phyloP scores from a whole-genome alignment of 2,797 vertebrate genomes.

The Acanthurus leucopareius region DNA sequence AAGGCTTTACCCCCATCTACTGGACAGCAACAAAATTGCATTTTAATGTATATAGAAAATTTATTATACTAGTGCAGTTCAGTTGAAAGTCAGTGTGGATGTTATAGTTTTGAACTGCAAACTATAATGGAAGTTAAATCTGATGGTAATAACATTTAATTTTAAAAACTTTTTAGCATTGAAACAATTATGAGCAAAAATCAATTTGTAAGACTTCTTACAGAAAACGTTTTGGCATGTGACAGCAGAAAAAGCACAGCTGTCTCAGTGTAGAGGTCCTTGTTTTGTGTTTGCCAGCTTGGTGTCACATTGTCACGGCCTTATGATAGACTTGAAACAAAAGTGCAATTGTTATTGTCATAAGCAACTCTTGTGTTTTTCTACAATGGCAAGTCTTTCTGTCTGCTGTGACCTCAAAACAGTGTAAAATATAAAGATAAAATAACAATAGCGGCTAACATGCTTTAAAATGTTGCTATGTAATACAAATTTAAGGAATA shows the following conservation, averaged over 20 bases:
- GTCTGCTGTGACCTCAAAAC: neutral
- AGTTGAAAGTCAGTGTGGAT: neutral
- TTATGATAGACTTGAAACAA: neutral
- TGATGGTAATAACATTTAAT: neutral
- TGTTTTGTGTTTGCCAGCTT: neutral
- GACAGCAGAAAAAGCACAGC: neutral
- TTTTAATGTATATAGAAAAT: neutral
- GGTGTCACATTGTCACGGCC: neutral
- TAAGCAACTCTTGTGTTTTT: neutral
- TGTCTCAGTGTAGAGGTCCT: neutral
- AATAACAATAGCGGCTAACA: neutral
- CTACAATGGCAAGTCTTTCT: too few relatives aligned
- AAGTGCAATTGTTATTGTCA: neutral
- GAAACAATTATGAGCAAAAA: neutral
- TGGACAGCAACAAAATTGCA: slow-evolving; percentile 39
- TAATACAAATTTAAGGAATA: neutral
- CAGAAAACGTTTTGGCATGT: neutral
- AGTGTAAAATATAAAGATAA: neutral
- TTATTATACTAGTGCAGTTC: neutral
- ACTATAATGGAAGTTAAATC: neutral
- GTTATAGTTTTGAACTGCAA: neutral
- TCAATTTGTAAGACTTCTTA: neutral
- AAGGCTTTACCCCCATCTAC: slow-evolving; percentile 63
- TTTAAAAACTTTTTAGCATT: neutral
- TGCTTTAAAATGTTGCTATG: neutral